Evolutionary conservation across 2,888 invertebrate genomes (phyloP), one percentile per base, ranked within the genome.

Genomic region (Ephialtes manifestator): DNA sequence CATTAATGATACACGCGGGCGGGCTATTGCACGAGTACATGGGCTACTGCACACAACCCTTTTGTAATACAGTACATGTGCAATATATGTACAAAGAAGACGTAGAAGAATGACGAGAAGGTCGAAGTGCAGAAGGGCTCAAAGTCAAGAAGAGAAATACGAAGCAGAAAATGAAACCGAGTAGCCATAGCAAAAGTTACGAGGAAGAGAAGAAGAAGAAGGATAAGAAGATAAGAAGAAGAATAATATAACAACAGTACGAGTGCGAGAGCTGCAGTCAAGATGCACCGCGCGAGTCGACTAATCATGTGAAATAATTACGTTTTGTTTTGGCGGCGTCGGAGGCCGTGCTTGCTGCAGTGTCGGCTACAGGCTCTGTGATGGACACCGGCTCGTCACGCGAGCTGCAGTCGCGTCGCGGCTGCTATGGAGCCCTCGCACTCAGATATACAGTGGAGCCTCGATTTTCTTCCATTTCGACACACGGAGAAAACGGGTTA

Each of bases 271-370:
- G 68, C 81, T 78, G 53, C 70, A 81, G 46, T 81, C 85, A 78
- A 85, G 84, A 84, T 83, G 85, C 72, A 58, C 75, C 76, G 53
- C 79, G 58, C 82, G 81, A 86, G 86, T 85, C 91, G 89, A 89
- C 92, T 93, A 93, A 93, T 93, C 93, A 92, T 89, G 91, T 90
- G 90, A 93, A 93, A 93, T 92, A 93, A 93, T 93, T 93, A 92
- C 90, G 90, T 92, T 93, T 92, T 91, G 92, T 92, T 92, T 92
- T 90, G 90, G 91, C 89, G 90, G 90, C 85, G 81, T 83, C 74
- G 70, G 83, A 81, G 81, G 75, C 85, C 81, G 78, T 76, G 72
- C 65, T 24, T 11, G 87, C 83, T 65, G 76, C 71, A 60, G 78
- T 80, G 85, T 84, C 81, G 87, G 84, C 86, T 58, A 78, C 78